A percentile compares a stretch with the other conserved stretches of the same genome.
Evolutionary conservation across 2,797 vertebrate species (phyloP).

Genomic region (Halcyon leucocephala): DNA sequence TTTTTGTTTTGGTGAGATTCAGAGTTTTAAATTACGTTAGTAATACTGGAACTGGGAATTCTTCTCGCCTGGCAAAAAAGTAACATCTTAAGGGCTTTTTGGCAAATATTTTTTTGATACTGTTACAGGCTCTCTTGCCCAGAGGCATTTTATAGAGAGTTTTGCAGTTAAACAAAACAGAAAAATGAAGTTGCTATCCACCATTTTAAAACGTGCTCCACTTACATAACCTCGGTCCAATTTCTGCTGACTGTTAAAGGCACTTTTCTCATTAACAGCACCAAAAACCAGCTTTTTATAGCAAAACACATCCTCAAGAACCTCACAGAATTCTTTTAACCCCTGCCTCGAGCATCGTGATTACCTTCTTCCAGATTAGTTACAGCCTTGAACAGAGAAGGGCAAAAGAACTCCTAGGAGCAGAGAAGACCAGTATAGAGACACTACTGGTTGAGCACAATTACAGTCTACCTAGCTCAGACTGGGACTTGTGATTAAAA

Average conservation of each 20-base stretch:
- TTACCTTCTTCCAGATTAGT: not conserved
- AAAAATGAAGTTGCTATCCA: not conserved
- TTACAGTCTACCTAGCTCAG: not conserved
- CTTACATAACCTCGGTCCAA: not conserved
- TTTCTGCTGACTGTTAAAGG: not conserved
- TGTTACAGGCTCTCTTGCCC: not conserved
- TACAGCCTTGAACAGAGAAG: not conserved
- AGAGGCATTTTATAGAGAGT: not conserved
- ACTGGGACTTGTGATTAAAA: not conserved
- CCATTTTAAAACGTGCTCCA: not conserved
- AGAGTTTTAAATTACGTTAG: not conserved
- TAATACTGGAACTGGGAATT: not conserved
- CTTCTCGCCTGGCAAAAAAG: not conserved
- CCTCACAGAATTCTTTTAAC: not conserved
- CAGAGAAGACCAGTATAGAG: no score
- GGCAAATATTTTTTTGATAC: not conserved
- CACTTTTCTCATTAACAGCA: not conserved
- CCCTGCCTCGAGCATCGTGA: not conserved
- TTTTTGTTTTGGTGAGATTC: not conserved
- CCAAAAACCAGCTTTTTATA: not conserved
- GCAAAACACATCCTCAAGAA: not conserved
- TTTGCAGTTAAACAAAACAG: not conserved
- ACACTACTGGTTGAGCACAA: not conserved
- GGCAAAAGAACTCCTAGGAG: not conserved
- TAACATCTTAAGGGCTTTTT: not conserved